Percentiles rank a stretch among this genome's conserved stretches.
Evolutionary conservation across 1,140 invertebrate genomes (phyloP).

Genomic region (Amphibalanus amphitrite): DNA sequence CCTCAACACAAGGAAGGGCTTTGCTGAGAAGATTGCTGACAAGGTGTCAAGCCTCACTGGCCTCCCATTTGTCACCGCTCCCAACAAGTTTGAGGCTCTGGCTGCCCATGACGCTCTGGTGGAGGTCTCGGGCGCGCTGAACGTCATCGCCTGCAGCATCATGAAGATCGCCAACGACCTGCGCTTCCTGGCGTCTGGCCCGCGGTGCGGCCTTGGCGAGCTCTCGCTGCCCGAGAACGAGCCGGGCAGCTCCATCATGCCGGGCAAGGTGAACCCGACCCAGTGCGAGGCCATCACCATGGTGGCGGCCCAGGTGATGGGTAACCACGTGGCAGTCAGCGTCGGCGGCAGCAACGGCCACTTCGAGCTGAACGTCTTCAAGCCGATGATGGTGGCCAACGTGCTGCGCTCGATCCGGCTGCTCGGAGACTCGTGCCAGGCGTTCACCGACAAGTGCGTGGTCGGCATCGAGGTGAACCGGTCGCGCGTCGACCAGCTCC

Average conservation of each 20-base stretch:
- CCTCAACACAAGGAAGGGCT: conserved; percentile 56
- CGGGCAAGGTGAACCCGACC: conserved; percentile 98
- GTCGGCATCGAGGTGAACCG: conserved; percentile 72
- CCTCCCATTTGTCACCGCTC: conserved; percentile 77
- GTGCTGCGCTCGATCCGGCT: conserved; percentile 77
- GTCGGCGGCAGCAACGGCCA: conserved; percentile 93
- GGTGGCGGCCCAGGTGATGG: conserved; percentile 96
- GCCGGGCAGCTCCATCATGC: conserved; percentile 98
- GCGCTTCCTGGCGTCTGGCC: conserved; percentile 83
- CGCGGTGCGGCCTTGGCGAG: conserved; percentile 93
- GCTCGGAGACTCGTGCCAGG: conserved; percentile 61
- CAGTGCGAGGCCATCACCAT: conserved; percentile 98
- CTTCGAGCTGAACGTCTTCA: conserved; percentile 98
- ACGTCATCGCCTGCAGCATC: conserved; percentile 77
- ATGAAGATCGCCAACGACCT: conserved; percentile 99
- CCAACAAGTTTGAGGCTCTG: conserved; percentile 96
- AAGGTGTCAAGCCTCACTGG: conserved; percentile 31
- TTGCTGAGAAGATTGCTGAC: conserved; percentile 74
- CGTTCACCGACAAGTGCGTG: conserved; percentile 89
- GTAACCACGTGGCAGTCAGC: conserved; percentile 88
- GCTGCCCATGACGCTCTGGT: conserved; percentile 89
- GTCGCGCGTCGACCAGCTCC: conserved; percentile 57
- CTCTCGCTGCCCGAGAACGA: conserved; percentile 92
- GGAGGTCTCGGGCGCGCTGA: conserved; percentile 86
- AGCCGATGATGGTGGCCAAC: conserved; percentile 95